A percentile compares a stretch with the other conserved stretches of the same genome.
These are phyloP conservation scores for Nephrotoma guestfalica DNA, from an alignment of 2,888 invertebrate genomes.

Conservation along the genomic window DNA sequence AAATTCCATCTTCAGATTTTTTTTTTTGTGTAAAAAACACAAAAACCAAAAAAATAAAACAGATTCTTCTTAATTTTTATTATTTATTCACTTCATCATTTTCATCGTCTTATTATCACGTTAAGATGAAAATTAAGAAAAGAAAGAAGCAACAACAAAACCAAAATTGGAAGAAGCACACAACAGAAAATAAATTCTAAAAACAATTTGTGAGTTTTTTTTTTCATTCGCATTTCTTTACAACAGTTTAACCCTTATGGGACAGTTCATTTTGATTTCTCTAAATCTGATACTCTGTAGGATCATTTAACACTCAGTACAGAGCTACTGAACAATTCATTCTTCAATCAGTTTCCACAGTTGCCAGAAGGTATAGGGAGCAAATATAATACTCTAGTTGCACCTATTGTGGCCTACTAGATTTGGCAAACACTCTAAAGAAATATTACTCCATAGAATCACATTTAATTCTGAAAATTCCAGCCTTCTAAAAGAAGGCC, in stretches of 20 bases:
- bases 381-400: no score
- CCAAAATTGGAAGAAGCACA: neutral
- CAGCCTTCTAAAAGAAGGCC: no score
- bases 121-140: neutral
- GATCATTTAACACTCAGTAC: no score
- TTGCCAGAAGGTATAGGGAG: no score
- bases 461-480: no score
- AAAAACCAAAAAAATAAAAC: neutral
- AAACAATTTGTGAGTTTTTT: neutral
- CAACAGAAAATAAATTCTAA: neutral
- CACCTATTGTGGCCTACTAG: no score
- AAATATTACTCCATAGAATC: no score
- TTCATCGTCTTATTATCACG: neutral
- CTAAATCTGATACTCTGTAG: no score
- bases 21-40: neutral
- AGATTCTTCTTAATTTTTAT: neutral
- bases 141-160: neutral
- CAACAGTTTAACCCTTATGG: neutral
- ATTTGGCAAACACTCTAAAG: no score
- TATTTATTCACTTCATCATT: neutral
- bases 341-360: no score
- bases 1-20: neutral
- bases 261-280: no score
- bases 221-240: neutral
- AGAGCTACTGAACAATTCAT: no score